phyloP scores from a whole-genome alignment of 2,888 invertebrate species.

The Tinea pellionella region DNA sequence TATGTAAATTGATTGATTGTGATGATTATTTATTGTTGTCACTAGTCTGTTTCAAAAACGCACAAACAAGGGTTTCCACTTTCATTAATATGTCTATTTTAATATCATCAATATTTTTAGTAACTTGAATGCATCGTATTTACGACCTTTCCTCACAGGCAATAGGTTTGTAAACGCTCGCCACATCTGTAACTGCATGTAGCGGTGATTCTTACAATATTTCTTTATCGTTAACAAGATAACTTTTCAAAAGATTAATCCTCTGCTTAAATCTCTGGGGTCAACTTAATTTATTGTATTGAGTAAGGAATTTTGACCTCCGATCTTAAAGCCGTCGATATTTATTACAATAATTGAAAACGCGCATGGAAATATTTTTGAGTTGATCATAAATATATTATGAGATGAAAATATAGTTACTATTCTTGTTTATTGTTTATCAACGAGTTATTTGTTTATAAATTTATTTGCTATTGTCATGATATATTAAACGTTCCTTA shows the following conservation, averaged over 20 bases:
- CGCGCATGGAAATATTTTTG: not conserved
- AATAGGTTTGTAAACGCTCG: not conserved
- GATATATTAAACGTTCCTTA: not conserved
- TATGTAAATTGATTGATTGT: not conserved
- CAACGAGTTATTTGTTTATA: not conserved
- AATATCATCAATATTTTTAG: not conserved
- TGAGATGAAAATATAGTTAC: not conserved
- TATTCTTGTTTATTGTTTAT: not conserved
- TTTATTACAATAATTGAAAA: constrained; percentile 12
- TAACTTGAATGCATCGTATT: not conserved
- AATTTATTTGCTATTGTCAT: not conserved
- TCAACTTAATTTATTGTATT: constrained; percentile 36
- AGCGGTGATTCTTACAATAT: not conserved
- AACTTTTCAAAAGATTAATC: constrained; percentile 21
- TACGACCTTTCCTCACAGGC: not conserved
- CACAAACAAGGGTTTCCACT: not conserved
- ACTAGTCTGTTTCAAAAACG: not conserved
- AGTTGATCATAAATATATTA: not conserved
- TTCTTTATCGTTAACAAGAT: constrained; percentile 23
- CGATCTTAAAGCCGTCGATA: not conserved
- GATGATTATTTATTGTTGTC: not conserved
- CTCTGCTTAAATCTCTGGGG: constrained; percentile 30
- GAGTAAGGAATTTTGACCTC: not conserved
- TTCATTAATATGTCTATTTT: not conserved
- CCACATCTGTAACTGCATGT: not conserved